Base-by-base conservation (phyloP, 2,113 vertebrate genomes). In the Spermophilus dauricus region DNA sequence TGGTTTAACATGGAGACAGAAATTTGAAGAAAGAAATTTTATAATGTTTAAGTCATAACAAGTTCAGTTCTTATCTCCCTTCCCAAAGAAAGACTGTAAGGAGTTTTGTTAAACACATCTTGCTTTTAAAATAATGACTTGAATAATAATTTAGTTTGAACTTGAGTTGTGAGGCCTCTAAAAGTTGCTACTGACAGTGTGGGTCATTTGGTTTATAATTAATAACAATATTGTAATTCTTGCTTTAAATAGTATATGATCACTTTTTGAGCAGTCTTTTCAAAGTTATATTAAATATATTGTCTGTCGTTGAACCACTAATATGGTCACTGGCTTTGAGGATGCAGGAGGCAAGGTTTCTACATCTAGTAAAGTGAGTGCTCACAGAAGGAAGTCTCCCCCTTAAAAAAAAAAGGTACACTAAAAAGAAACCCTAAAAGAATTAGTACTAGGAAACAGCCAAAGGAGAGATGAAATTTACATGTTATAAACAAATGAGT, bases 121-220 rank as follows among this genome's bases (percentile, higher is more conserved):
- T 93, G 2, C 18, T 92, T 34, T 51, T 65, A 86, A 96, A 95
- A 82, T 70, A 73, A 39, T 91, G 82, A 80, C 70, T 81, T 72
- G 75, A 92, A 39, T 73, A 78, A 26, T 6, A 34, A 3, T 84
- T 86, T 65, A 82, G 48, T 70, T 63, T 63, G 76, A 51, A 37
- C 80, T 93, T 80, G 42, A 80, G 58, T 88, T 80, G 34, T 86
- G 84, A 91, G 32, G 76, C 51, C 53, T 91, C 67, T 81, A 91
- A 61, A 93, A 72, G 26, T 76, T 48, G 16, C 75, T 53, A 56
- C 63, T 75, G 39, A 34, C 39, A 82, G 56, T 75, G 56, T 75
- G 53, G 24, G n/a, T 78, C 61, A 12, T 91, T 69, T 73, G 30
- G 56, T 84, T 76, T 86, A 72, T 56, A 91, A 83, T 96, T 86